Conservation (phyloP, 2,888 invertebrate species). For the Lepidocyrtoides sp. region DNA sequence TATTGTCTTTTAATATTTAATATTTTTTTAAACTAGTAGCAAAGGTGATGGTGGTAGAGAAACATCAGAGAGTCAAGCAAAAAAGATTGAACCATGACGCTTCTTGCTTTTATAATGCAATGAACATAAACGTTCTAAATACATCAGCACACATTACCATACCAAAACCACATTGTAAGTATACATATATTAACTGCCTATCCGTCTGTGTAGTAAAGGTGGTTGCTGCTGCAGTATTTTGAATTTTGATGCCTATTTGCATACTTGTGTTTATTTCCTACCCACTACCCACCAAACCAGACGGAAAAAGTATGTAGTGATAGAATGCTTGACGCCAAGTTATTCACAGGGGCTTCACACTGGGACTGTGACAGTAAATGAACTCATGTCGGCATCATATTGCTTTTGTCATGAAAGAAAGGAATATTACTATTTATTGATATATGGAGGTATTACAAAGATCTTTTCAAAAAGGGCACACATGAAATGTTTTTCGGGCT, state of each 20-base stretch:
- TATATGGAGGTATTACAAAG: background rate
- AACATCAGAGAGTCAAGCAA: background rate
- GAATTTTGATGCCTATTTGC: background rate
- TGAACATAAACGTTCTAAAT: background rate
- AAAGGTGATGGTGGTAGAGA: background rate
- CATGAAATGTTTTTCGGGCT: too few species aligned
- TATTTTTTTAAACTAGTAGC: conserved; percentile 28
- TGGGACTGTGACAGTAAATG: conserved; percentile 67
- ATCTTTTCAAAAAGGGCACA: too few species aligned
- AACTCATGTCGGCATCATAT: conserved; percentile 61
- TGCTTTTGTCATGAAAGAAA: conserved; percentile 43
- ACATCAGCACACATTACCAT: conserved; percentile 18
- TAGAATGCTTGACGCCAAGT: conserved; percentile 84
- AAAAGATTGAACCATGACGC: background rate
- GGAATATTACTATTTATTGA: conserved; percentile 9
- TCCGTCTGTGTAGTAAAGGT: background rate
- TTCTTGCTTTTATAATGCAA: background rate
- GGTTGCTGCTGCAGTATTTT: background rate
- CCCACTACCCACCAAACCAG: conserved; percentile 48
- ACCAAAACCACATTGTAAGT: conserved; percentile 31
- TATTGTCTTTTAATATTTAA: background rate
- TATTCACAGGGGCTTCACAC: conserved; percentile 51
- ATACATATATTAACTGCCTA: too few species aligned
- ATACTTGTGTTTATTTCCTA: background rate
- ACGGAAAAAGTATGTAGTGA: conserved; percentile 69